Conservation (phyloP, 2,113 vertebrate species). For the Epinephelus cyanopodus region DNA sequence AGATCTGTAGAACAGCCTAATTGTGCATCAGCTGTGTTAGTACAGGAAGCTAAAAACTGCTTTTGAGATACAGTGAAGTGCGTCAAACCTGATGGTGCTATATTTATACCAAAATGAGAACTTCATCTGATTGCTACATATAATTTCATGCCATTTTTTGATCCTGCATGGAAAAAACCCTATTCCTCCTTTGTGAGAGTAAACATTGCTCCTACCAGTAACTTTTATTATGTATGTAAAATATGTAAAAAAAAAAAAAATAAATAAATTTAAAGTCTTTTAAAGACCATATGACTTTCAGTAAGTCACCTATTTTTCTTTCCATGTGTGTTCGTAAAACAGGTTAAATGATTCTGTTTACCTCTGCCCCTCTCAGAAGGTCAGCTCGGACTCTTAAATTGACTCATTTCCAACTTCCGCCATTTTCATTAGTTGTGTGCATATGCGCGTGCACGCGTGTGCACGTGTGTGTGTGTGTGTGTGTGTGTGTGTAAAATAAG, state of each 20-base stretch:
- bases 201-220: background rate
- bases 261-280: too few relatives aligned
- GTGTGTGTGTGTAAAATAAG: background rate
- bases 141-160: background rate
- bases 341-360: background rate
- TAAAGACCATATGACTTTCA: background rate
- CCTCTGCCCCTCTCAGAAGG: constrained; percentile 47
- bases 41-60: background rate
- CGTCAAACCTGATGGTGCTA: background rate
- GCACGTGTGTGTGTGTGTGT: background rate
- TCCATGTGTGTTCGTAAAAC: background rate
- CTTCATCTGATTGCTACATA: background rate
- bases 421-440: constrained; percentile 56
- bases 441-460: background rate
- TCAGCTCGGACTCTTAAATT: constrained; percentile 59
- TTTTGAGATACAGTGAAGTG: background rate
- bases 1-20: constrained; percentile 3
- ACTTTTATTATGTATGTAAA: background rate
- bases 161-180: background rate
- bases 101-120: background rate
- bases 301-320: background rate
- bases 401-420: constrained; percentile 68
- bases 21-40: background rate
- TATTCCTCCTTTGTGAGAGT: background rate
- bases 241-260: too few relatives aligned